Evolutionary conservation across 2,113 vertebrate genomes (phyloP).

Genomic region (Eubucco bourcierii): DNA sequence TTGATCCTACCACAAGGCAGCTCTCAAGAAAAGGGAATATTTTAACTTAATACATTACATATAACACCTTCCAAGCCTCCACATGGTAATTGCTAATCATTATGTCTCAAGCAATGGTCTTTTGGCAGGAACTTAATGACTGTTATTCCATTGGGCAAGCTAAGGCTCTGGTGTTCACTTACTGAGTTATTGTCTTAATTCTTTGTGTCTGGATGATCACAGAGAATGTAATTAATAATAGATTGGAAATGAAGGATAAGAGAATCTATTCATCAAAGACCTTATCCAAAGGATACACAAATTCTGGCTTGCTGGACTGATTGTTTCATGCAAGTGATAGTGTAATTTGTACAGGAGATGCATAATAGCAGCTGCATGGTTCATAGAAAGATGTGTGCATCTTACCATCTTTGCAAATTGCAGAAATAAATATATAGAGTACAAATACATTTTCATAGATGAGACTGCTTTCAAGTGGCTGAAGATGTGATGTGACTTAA

Average conservation of each 20-base stretch:
- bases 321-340: conserved; percentile 20
- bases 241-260: conserved; percentile 24
- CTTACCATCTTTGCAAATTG: background rate
- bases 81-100: background rate
- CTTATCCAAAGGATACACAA: background rate
- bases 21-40: background rate
- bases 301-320: conserved; percentile 9
- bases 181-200: conserved; percentile 40
- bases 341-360: background rate
- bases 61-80: background rate
- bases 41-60: background rate
- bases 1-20: background rate
- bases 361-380: background rate
- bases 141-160: background rate
- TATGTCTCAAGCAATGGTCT: background rate
- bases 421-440: background rate
- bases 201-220: conserved; percentile 34
- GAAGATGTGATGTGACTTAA: background rate
- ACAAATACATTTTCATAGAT: background rate
- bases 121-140: conserved; percentile 4
- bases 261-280: conserved; percentile 6
- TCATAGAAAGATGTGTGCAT: background rate
- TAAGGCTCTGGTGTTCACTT: background rate
- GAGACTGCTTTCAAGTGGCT: background rate
- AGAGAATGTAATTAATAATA: conserved; percentile 56